Percentiles rank a stretch among this genome's conserved stretches.
Evolutionary conservation across 2,797 vertebrate genomes (phyloP).

Genomic region (Heliangelus exortis): DNA sequence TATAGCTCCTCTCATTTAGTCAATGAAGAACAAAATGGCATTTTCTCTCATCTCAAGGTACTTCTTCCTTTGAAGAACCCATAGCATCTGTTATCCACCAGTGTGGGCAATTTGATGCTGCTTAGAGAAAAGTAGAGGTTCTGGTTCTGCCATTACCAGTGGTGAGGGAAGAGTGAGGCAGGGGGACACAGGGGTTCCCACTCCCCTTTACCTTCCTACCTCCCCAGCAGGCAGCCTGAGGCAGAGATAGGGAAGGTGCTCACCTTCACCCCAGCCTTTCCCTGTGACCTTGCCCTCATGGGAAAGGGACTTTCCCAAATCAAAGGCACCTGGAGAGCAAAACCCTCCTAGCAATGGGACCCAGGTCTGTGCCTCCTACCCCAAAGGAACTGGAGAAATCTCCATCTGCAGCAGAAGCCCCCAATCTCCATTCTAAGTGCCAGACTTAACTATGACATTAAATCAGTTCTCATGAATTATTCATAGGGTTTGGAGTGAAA

Average conservation of each 20-base stretch:
- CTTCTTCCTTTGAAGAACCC: background rate
- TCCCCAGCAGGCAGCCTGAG: background rate
- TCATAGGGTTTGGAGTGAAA: slow-evolving; percentile 58
- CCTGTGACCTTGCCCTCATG: accelerated
- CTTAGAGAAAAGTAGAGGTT: background rate
- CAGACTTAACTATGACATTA: slow-evolving; percentile 56
- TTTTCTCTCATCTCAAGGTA: background rate
- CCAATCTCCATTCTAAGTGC: background rate
- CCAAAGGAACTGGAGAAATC: background rate
- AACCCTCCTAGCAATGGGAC: background rate
- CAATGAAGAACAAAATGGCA: background rate
- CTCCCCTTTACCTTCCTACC: background rate
- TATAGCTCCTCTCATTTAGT: background rate
- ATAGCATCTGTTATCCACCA: background rate
- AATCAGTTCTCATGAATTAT: slow-evolving; percentile 74
- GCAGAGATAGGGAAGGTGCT: background rate
- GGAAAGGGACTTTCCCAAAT: background rate
- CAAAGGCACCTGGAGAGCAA: background rate
- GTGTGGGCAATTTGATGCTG: background rate
- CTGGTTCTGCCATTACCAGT: background rate
- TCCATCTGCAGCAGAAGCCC: background rate
- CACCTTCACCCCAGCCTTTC: background rate
- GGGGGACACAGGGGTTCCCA: accelerated
- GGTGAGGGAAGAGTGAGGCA: background rate
- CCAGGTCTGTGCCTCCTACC: background rate